Percentiles rank a stretch among this genome's conserved stretches.
Conservation (phyloP, 2,113 vertebrate species). For the Tichodroma muraria region DNA sequence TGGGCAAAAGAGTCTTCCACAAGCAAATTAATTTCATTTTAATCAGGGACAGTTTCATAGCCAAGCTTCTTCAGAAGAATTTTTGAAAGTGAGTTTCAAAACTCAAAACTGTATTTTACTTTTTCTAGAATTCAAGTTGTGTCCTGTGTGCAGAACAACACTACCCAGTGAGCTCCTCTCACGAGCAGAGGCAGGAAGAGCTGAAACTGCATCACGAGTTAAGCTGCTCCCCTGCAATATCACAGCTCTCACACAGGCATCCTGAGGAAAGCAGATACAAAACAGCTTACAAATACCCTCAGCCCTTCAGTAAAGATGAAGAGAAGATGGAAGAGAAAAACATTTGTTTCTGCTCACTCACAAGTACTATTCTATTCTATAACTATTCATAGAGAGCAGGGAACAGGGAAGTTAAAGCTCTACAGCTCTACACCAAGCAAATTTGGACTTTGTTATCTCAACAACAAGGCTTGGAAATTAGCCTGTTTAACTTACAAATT, state of each 20-base stretch:
- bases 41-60: not conserved
- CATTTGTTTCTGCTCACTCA: not conserved
- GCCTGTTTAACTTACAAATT: not conserved
- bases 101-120: not conserved
- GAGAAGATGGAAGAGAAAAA: not conserved
- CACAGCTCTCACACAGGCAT: not conserved
- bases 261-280: not conserved
- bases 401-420: not conserved
- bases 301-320: not conserved
- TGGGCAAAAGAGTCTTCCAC: not conserved
- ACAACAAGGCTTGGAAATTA: not conserved
- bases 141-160: not conserved
- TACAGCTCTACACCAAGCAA: not conserved
- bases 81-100: not conserved
- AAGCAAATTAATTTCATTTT: not conserved
- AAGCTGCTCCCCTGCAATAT: not conserved
- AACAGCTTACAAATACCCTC: not conserved
- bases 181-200: not conserved
- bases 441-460: not conserved
- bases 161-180: not conserved
- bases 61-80: not conserved
- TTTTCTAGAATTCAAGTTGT: not conserved
- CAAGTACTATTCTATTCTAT: not conserved
- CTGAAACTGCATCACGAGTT: not conserved
- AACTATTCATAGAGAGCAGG: not conserved